A percentile compares a stretch with the other conserved stretches of the same genome.
These are phyloP conservation scores for Syrphus vitripennis DNA, from an alignment of 2,888 invertebrate species.

Conservation along the genomic window DNA sequence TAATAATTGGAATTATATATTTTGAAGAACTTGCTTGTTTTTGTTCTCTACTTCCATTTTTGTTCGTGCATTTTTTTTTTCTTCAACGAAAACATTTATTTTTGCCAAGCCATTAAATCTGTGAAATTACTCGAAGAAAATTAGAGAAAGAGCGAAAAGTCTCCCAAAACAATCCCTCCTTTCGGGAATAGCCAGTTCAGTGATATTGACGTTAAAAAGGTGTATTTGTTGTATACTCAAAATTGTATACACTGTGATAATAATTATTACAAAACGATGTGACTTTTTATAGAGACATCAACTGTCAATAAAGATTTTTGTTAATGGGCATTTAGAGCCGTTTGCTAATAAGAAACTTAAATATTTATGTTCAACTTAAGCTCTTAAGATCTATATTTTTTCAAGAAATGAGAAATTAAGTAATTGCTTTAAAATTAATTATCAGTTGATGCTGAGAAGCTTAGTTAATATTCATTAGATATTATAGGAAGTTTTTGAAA, in stretches of 20 bases:
- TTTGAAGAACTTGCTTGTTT: background rate
- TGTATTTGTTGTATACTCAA: background rate
- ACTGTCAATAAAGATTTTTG: background rate
- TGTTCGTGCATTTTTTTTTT: background rate
- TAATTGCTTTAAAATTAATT: too few species aligned
- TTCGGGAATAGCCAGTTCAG: background rate
- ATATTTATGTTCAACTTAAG: too few species aligned
- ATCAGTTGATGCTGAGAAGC: too few species aligned
- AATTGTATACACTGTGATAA: background rate
- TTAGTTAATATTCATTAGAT: too few species aligned
- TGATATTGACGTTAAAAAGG: background rate
- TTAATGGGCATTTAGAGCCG: background rate
- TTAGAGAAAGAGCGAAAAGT: background rate
- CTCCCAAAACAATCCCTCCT: too few species aligned
- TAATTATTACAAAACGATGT: background rate
- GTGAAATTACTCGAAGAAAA: background rate
- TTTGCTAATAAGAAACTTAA: too few species aligned
- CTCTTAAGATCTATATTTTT: too few species aligned
- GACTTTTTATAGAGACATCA: background rate
- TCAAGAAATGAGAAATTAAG: too few species aligned
- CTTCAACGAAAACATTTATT: background rate
- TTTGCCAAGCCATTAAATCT: slow-evolving; percentile 13
- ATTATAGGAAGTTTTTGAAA: too few species aligned
- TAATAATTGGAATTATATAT: slow-evolving; percentile 13
- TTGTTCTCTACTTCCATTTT: background rate